These are phyloP conservation scores for Sapayoa aenigma DNA, from an alignment of 2,113 vertebrate genomes.

Conservation along the genomic window DNA sequence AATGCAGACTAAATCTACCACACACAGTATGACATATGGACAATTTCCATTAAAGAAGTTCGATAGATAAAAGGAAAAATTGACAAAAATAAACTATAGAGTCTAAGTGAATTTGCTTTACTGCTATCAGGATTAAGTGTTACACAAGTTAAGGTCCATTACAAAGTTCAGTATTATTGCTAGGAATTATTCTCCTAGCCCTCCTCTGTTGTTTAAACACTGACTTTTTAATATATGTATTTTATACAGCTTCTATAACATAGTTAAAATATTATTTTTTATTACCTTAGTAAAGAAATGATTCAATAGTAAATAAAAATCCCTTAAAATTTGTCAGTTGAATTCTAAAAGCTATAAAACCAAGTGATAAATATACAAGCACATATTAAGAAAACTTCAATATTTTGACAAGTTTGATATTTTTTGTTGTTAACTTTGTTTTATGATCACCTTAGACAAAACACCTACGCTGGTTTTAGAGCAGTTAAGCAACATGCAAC, in stretches of 20 bases:
- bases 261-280: background rate
- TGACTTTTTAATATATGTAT: background rate
- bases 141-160: background rate
- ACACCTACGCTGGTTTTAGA: background rate
- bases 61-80: constrained; percentile 48
- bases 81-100: constrained; percentile 11
- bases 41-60: constrained; percentile 51
- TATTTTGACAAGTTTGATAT: background rate
- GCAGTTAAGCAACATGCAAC: background rate
- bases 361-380: background rate
- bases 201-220: background rate
- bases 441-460: background rate
- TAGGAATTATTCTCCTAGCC: background rate
- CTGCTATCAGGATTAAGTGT: background rate
- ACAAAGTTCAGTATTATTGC: background rate
- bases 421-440: background rate
- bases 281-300: background rate
- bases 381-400: background rate
- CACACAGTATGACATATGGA: background rate
- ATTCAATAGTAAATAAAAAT: background rate
- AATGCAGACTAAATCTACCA: constrained; percentile 61
- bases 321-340: background rate
- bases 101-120: background rate
- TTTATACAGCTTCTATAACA: background rate
- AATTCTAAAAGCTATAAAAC: background rate